phyloP scores from a whole-genome alignment of 2,888 invertebrate species.

The Polydrusus cervinus region DNA sequence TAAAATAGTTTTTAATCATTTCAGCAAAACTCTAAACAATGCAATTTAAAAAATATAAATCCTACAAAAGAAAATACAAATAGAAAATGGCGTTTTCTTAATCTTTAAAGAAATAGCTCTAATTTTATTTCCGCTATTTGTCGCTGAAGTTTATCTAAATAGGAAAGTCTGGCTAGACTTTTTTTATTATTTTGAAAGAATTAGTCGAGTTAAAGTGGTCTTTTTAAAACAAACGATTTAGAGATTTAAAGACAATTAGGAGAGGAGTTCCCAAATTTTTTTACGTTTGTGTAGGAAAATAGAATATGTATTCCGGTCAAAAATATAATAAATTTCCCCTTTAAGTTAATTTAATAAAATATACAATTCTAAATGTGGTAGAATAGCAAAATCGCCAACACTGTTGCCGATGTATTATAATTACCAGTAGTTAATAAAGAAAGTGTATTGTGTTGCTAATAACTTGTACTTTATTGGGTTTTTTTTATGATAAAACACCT shows the following conservation, averaged over 20 bases:
- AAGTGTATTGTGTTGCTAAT: no score
- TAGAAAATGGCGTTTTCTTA: constrained; percentile 35
- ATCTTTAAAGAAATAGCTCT: constrained; percentile 41
- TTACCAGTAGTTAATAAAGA: no score
- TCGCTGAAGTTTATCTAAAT: constrained; percentile 33
- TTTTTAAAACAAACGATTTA: constrained; percentile 6
- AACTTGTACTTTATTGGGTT: no score
- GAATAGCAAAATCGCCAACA: no score
- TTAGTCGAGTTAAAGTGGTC: constrained; percentile 7
- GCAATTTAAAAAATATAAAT: constrained; percentile 28
- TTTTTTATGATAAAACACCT: no score
- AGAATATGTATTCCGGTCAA: no score
- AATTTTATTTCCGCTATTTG: constrained; percentile 40
- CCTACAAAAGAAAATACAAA: constrained; percentile 29
- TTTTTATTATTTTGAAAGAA: constrained; percentile 15
- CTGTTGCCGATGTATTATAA: no score
- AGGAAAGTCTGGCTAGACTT: constrained; percentile 24
- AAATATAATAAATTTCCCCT: no score
- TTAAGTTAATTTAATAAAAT: no score
- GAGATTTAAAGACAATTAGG: constrained; percentile 3
- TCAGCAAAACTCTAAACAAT: not conserved
- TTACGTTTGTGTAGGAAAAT: not conserved
- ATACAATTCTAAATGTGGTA: no score
- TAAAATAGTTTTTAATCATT: no score
- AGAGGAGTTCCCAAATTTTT: not conserved